These are phyloP conservation scores for Noctua janthe DNA, from an alignment of 2,888 invertebrate genomes.

Conservation along the genomic window DNA sequence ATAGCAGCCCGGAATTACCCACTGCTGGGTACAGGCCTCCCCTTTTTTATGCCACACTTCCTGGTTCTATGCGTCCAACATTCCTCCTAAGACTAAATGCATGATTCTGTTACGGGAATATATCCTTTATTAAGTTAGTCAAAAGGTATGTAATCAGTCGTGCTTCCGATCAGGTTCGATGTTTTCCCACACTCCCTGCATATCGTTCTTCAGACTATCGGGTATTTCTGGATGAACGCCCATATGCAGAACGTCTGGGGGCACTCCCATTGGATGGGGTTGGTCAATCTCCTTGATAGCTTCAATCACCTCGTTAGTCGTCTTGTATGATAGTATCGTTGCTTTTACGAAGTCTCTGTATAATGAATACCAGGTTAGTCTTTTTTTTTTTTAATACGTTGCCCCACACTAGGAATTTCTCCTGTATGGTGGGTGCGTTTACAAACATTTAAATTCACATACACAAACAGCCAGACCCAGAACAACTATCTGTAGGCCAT, in stretches of 20 bases:
- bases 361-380: neutral
- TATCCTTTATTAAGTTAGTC: slow-evolving; percentile 22
- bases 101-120: neutral
- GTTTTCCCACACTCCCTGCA: slow-evolving; percentile 1
- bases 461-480: too few relatives aligned
- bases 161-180: slow-evolving; percentile 28
- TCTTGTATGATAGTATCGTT: slow-evolving; percentile 85
- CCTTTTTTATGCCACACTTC: too few relatives aligned
- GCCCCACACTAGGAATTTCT: too few relatives aligned
- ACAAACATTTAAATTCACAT: too few relatives aligned
- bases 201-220: fast-evolving
- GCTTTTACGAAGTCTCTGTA: slow-evolving; percentile 84
- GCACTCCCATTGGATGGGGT: slow-evolving; percentile 9
- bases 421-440: too few relatives aligned
- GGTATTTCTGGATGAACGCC: slow-evolving; percentile 13
- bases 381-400: too few relatives aligned
- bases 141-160: slow-evolving; percentile 28
- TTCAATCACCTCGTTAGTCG: slow-evolving; percentile 80
- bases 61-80: neutral
- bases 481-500: too few relatives aligned
- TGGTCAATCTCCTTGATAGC: slow-evolving; percentile 78
- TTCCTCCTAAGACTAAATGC: neutral
- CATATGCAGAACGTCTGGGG: fast-evolving
- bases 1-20: neutral
- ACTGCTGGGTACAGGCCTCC: too few relatives aligned